Conservation (phyloP, 2,113 vertebrate genomes). For the human region DNA sequence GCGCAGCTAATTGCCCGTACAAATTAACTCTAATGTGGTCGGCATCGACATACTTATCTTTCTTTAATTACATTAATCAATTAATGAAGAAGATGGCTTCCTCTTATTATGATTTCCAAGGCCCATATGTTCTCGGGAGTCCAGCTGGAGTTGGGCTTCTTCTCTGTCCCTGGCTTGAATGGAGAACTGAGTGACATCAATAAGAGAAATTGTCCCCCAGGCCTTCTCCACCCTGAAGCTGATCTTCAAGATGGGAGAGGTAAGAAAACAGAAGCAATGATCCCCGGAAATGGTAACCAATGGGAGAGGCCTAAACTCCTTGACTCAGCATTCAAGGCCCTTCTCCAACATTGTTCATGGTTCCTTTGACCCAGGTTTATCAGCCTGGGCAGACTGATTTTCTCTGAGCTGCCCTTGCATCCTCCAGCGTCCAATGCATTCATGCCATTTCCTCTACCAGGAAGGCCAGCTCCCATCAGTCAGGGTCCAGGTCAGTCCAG, state of each 20-base stretch:
- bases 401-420: neutral
- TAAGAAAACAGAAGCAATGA: neutral
- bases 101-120: conserved; percentile 65
- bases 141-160: conserved; percentile 25
- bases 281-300: neutral
- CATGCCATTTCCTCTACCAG: neutral
- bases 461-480: neutral
- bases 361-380: neutral
- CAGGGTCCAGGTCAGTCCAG: neutral
- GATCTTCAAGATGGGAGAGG: neutral
- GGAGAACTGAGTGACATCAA: neutral
- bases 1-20: conserved; percentile 80
- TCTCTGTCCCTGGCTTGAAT: neutral
- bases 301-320: neutral
- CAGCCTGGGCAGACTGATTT: neutral
- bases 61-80: conserved; percentile 84
- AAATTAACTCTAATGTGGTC: conserved; percentile 80
- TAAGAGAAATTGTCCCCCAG: neutral
- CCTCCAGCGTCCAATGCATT: neutral
- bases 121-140: conserved; percentile 39
- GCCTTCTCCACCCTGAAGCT: neutral
- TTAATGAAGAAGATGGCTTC: conserved; percentile 77
- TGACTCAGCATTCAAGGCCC: neutral
- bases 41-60: conserved; percentile 70
- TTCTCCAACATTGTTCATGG: neutral